Conservation (phyloP, 2,113 vertebrate genomes). For the Tragelaphus imberbis region DNA sequence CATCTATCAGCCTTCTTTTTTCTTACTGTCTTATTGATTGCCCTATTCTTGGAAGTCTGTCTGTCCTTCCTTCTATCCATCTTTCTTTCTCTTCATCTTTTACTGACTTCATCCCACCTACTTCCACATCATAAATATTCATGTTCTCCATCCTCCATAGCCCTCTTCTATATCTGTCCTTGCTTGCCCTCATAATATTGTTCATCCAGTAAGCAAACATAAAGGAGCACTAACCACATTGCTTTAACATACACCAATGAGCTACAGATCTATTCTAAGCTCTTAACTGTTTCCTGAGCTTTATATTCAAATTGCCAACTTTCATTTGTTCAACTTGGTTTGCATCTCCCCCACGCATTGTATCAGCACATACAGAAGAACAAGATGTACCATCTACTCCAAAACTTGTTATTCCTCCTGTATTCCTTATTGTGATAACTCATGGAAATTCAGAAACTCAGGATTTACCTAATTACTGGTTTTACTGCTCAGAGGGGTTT, state of each 20-base stretch:
- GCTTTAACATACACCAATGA: background rate
- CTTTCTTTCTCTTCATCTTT: background rate
- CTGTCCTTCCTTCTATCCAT: background rate
- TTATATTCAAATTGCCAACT: background rate
- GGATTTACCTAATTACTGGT: background rate
- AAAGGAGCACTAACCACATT: background rate
- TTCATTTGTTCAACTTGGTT: background rate
- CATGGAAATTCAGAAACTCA: background rate
- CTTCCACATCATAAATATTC: background rate
- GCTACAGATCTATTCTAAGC: background rate
- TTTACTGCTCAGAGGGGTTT: background rate
- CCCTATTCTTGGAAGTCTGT: background rate
- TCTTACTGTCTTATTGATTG: background rate
- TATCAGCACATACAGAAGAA: background rate
- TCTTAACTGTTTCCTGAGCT: background rate
- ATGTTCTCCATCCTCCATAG: background rate
- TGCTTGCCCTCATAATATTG: background rate
- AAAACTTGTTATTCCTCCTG: background rate
- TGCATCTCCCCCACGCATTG: background rate
- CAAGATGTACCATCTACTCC: background rate
- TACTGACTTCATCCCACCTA: background rate
- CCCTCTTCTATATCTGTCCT: background rate
- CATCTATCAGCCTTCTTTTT: background rate
- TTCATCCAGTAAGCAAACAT: background rate
- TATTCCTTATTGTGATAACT: background rate